These are phyloP conservation scores for Remorina albescens DNA, from an alignment of 2,797 vertebrate species.

Conservation along the genomic window DNA sequence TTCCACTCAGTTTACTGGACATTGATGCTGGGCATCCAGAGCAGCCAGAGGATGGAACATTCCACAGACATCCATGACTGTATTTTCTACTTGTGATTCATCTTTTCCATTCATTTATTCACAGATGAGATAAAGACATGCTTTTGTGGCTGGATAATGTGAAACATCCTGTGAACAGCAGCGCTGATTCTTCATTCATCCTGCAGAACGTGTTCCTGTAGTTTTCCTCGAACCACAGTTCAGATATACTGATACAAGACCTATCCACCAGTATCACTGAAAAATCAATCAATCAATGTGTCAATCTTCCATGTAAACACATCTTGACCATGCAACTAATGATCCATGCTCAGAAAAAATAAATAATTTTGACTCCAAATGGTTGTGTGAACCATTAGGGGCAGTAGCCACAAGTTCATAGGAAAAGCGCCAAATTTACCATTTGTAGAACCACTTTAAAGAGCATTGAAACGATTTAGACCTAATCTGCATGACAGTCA, in stretches of 20 bases:
- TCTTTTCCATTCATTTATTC: slow-evolving; percentile 68
- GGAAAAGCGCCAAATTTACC: slow-evolving; percentile 19
- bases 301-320: slow-evolving; percentile 23
- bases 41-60: slow-evolving; percentile 54
- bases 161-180: slow-evolving; percentile 62
- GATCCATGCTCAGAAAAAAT: not conserved
- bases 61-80: slow-evolving; percentile 45
- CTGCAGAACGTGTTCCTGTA: slow-evolving; percentile 47
- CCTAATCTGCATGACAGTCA: slow-evolving; percentile 36
- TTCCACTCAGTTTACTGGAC: slow-evolving; percentile 49
- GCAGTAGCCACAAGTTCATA: slow-evolving; percentile 10
- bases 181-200: slow-evolving; percentile 52
- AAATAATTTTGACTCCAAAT: slow-evolving; percentile 5
- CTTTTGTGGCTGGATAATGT: slow-evolving; percentile 53
- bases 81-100: slow-evolving; percentile 53
- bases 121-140: slow-evolving; percentile 63
- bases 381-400: not conserved
- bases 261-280: slow-evolving; percentile 4
- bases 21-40: slow-evolving; percentile 37
- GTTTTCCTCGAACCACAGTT: slow-evolving; percentile 23
- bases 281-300: slow-evolving; percentile 3
- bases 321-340: not conserved
- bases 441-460: slow-evolving; percentile 49
- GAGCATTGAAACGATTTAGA: slow-evolving; percentile 31
- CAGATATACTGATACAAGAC: slow-evolving; percentile 6